These are phyloP conservation scores for Austrofundulus limnaeus DNA, from an alignment of 2,113 vertebrate species.

Conservation along the genomic window DNA sequence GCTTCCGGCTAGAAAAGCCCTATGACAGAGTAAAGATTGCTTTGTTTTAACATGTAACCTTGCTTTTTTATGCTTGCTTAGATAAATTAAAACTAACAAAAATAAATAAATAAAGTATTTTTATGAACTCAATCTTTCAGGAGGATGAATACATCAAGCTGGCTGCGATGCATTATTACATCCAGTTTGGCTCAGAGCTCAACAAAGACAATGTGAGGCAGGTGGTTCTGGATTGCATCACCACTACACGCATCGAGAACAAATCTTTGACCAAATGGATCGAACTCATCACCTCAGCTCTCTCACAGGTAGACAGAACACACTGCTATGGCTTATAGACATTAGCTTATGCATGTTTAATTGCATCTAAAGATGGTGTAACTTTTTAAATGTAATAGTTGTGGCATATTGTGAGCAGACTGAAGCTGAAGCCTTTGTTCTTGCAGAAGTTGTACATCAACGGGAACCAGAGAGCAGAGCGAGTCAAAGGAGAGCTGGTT, in stretches of 20 bases:
- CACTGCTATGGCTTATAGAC: not conserved
- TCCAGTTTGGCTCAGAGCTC: conserved; percentile 76
- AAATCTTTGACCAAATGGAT: conserved; percentile 84
- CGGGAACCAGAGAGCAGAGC: conserved; percentile 48
- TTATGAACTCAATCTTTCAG: too few species aligned
- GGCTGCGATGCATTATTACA: conserved; percentile 85
- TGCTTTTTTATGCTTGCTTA: too few species aligned
- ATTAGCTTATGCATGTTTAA: too few species aligned
- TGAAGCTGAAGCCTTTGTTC: not conserved
- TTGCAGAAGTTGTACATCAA: conserved; percentile 76
- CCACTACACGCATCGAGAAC: conserved; percentile 80
- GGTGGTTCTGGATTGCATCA: conserved; percentile 83
- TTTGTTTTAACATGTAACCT: too few species aligned
- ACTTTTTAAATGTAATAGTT: not conserved
- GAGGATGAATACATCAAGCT: conserved; percentile 88
- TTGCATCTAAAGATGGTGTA: not conserved
- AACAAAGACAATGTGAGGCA: conserved; percentile 68
- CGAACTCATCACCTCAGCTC: conserved; percentile 78
- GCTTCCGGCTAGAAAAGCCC: too few species aligned
- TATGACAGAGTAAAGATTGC: too few species aligned
- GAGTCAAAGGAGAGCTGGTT: conserved; percentile 83
- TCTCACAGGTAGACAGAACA: conserved; percentile 76
- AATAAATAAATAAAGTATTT: too few species aligned
- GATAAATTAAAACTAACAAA: not conserved
- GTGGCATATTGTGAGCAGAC: not conserved